Conservation (phyloP, 2,797 vertebrate species). For the Enteromius trimaculatus region DNA sequence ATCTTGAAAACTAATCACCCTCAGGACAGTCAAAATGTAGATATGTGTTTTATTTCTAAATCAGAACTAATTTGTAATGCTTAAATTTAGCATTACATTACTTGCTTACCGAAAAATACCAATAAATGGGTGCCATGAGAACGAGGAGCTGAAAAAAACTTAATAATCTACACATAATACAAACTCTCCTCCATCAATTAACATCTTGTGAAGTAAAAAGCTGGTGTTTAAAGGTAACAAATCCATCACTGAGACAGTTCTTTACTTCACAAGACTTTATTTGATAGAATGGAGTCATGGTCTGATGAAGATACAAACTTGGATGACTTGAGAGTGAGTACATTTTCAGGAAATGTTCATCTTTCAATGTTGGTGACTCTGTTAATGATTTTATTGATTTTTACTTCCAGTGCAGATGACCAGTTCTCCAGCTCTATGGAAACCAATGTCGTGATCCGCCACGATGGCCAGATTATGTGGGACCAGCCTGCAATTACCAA, state of each 20-base stretch:
- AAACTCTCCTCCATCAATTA: neutral
- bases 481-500: constrained; percentile 91
- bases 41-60: neutral
- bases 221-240: neutral
- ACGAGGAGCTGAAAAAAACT: neutral
- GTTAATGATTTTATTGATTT: neutral
- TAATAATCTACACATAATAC: neutral
- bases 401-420: constrained; percentile 79
- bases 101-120: neutral
- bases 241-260: neutral
- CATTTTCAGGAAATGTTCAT: neutral
- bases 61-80: neutral
- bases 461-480: constrained; percentile 85
- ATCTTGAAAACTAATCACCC: neutral
- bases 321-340: neutral
- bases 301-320: neutral
- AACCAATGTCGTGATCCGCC: constrained; percentile 88
- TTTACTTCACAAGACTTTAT: neutral
- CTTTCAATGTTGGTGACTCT: neutral
- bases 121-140: neutral
- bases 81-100: neutral
- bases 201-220: neutral
- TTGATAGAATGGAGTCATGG: neutral
- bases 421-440: constrained; percentile 85
- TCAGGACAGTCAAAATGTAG: neutral